A percentile compares a stretch with the other conserved stretches of the same genome.
Evolutionary conservation across 2,113 vertebrate species (phyloP).

Genomic region (Pterocles gutturalis): DNA sequence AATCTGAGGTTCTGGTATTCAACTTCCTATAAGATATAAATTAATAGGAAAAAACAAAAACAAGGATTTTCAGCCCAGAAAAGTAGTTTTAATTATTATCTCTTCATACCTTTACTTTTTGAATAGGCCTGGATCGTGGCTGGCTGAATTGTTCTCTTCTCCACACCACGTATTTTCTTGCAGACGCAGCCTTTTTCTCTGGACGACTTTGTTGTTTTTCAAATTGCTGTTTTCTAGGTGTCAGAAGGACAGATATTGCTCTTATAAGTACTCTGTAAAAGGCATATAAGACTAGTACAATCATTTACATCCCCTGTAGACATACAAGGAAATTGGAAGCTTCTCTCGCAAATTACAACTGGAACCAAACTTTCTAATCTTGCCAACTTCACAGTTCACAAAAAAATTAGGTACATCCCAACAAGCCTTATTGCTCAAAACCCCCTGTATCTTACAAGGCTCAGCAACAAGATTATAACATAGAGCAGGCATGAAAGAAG

Average conservation of each 20-base stretch:
- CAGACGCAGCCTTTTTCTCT: slow-evolving; percentile 32
- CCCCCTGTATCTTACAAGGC: neutral
- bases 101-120: slow-evolving; percentile 66
- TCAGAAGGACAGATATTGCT: slow-evolving; percentile 36
- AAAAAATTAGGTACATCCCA: neutral
- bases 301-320: neutral
- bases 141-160: neutral
- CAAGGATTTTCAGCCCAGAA: neutral
- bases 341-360: neutral
- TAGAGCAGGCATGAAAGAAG: neutral
- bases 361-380: neutral
- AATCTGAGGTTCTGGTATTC: slow-evolving; percentile 75
- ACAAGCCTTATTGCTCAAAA: neutral
- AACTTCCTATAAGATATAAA: slow-evolving; percentile 68
- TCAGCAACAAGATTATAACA: neutral
- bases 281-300: neutral
- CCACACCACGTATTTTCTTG: slow-evolving; percentile 28
- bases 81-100: neutral
- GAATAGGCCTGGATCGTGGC: neutral
- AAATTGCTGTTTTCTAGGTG: slow-evolving; percentile 66
- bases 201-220: slow-evolving; percentile 34
- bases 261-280: neutral
- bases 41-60: slow-evolving; percentile 2
- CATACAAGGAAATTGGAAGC: neutral
- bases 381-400: neutral